Evolutionary conservation across 2,888 invertebrate species (phyloP), one percentile per base, ranked within the genome.

Genomic region (Micropterix aruncella): DNA sequence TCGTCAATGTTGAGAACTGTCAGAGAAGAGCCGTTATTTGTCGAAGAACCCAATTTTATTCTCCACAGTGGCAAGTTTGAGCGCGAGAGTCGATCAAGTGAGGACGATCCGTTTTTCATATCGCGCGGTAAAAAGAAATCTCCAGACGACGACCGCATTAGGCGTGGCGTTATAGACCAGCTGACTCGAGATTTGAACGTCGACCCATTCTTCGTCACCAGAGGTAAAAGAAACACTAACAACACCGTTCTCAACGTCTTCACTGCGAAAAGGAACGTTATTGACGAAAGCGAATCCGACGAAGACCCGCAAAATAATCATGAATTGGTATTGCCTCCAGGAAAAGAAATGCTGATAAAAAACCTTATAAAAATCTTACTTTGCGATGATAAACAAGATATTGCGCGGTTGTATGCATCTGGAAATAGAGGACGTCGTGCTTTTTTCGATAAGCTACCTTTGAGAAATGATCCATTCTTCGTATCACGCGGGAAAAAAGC

Each of bases 401-500:
- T n/a, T n/a, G n/a, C n/a, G n/a, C n/a, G n/a, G n/a, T n/a, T n/a
- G n/a, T n/a, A n/a, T 27, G 5, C 27, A 27, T 27, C 27, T 7
- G 27, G 5, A 5, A 27, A 5, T 7, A 27, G 27, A 27, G 27
- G 27, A 12, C 5, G 27, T 7, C 5, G 27, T 7, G 27, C 27
- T 5, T 27, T 27, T 27, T 12, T 27, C 27, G 27, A 27, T 27
- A 27, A 12, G 27, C 27, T 27, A 12, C 5, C 27, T 48, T 48
- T 70, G 36, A 67, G 69, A 55, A 61, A 57, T 15, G 70, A 70
- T 49, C 70, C 70, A 0, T 70, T 66, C 55, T 67, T 62, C 45
- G 67, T 66, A 0, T 69, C 67, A 48, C 60, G 70, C 44, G 70
- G 70, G 12, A 70, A 68, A 52, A 68, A 62, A 55, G 59, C 50